Base-by-base conservation (phyloP, 2,888 invertebrate genomes). In the Pogonocherus hispidulus region DNA sequence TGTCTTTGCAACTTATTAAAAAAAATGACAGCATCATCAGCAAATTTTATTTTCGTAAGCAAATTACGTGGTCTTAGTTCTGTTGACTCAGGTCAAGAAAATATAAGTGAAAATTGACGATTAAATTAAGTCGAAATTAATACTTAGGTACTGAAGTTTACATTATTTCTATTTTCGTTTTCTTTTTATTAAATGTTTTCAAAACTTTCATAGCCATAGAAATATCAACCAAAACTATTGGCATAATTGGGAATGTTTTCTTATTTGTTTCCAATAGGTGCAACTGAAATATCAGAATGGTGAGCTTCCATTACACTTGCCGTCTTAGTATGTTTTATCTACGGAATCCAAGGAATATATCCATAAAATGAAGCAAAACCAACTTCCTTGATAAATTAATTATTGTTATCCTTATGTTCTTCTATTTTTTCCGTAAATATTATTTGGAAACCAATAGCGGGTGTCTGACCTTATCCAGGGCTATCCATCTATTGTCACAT, bases 11-110 rank as follows among this genome's bases (percentile, higher is more conserved):
- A n/a, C n/a, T n/a, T n/a, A n/a, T 16, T 27, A 46, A 57, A 57
- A 57, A 55, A 57, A 57, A 57, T 56, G 20, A 56, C 44, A 35
- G 19, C 56, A 56, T 56, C 41, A 41, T 57, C 3, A 11, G 44
- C 57, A 44, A n/a, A 35, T 46, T 44, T 46, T 57, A 57, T 60
- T 65, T 47, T 62, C 49, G 54, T 62, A 68, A 62, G 63, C 55
- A 63, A 57, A 69, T 65, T 57, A 59, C 65, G 27, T 63, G 68
- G 67, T 65, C 69, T 67, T 67, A 63, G 64, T 27, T 44, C 55
- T 67, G 52, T 71, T 72, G 69, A 69, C 67, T 69, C 67, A 69
- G 72, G 69, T 72, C 63, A 72, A 63, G 65, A 63, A 65, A 64
- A 59, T 63, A 35, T 46, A 32, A 67, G 63, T 62, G 46, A 67